Evolutionary conservation across 2,888 invertebrate genomes (phyloP).

Genomic region (Lagria hirta): DNA sequence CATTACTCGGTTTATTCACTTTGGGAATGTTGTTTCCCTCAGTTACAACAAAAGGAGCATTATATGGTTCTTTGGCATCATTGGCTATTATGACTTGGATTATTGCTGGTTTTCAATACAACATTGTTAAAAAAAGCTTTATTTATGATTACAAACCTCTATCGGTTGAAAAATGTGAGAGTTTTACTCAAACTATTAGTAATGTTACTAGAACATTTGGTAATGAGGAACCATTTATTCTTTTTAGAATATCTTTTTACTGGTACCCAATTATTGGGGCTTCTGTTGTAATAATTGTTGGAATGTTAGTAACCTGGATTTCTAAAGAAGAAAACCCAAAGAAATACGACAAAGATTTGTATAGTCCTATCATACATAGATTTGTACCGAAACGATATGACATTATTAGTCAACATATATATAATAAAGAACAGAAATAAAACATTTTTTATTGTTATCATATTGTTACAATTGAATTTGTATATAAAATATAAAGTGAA

Average conservation of each 20-base stretch:
- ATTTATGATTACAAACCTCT: constrained; percentile 6
- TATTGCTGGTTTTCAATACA: constrained; percentile 11
- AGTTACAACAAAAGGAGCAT: constrained; percentile 57
- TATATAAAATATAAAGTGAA: too few relatives aligned
- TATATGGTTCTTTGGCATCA: constrained; percentile 2
- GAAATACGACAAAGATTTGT: constrained; percentile 9
- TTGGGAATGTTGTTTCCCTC: constrained; percentile 69
- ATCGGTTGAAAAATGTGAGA: constrained; percentile 2
- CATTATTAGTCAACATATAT: too few relatives aligned
- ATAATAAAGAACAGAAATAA: too few relatives aligned
- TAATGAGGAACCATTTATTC: constrained; percentile 48
- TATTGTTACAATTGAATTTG: too few relatives aligned
- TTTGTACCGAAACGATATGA: constrained; percentile 6
- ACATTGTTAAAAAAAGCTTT: constrained; percentile 5
- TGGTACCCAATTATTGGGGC: constrained; percentile 68
- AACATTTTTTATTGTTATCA: too few relatives aligned
- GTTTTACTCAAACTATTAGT: constrained; percentile 1
- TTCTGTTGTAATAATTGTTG: constrained; percentile 60
- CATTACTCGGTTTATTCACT: constrained; percentile 66
- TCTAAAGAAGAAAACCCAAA: constrained; percentile 9
- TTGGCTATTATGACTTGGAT: constrained; percentile 10
- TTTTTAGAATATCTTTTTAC: constrained; percentile 68
- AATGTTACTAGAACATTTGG: constrained; percentile 1
- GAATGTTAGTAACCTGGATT: constrained; percentile 63
- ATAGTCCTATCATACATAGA: constrained; percentile 11